phyloP scores from a whole-genome alignment of 2,113 vertebrate genomes.

The Telmatochromis sp. region DNA sequence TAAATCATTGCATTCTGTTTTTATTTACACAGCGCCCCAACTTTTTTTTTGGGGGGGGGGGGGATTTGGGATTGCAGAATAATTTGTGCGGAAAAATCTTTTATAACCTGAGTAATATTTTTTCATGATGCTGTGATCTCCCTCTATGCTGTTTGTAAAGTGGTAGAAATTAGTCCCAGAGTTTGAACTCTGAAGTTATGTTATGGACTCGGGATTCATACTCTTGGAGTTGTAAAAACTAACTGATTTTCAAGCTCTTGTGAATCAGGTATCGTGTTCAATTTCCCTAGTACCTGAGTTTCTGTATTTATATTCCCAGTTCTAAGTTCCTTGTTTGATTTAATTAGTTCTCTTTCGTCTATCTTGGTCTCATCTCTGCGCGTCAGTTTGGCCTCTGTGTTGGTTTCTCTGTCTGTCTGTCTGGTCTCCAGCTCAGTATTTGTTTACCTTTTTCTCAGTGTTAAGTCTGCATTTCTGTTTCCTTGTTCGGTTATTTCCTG shows the following conservation, averaged over 20 bases:
- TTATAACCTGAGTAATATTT: background rate
- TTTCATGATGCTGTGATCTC: background rate
- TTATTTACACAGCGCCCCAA: background rate
- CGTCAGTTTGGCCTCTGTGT: background rate
- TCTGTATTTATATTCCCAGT: rapidly evolving
- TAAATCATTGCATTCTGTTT: background rate
- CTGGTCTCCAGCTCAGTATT: background rate
- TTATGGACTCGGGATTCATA: background rate
- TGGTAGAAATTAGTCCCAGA: background rate
- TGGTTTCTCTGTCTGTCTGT: background rate
- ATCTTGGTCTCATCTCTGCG: rapidly evolving
- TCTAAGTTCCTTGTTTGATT: background rate
- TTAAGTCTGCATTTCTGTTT: background rate
- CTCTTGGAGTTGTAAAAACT: background rate
- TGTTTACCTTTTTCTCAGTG: background rate
- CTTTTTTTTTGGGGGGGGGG: rapidly evolving
- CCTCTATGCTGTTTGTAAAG: rapidly evolving
- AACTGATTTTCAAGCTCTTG: background rate
- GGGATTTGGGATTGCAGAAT: background rate
- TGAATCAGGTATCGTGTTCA: background rate
- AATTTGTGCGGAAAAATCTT: background rate
- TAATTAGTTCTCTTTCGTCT: rapidly evolving
- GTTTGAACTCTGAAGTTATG: background rate
- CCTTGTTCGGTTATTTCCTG: background rate
- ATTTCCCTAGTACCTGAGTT: background rate